phyloP scores from a whole-genome alignment of 2,888 invertebrate genomes.

The Microplitis deprimator region DNA sequence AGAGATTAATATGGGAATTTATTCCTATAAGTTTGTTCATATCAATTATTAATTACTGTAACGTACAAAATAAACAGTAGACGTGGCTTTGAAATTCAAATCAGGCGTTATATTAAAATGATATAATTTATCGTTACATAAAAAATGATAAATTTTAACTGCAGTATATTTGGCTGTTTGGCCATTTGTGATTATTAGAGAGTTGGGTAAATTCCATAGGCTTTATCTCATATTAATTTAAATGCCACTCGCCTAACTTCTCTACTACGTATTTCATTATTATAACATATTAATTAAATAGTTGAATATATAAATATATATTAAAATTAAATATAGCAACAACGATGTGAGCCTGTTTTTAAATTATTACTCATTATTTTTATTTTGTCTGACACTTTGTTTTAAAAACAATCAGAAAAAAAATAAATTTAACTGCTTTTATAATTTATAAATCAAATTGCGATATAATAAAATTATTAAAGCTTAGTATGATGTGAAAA shows the following conservation, averaged over 20 bases:
- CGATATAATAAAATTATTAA: not conserved
- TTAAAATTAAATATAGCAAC: constrained; percentile 50
- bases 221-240: constrained; percentile 53
- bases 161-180: constrained; percentile 43
- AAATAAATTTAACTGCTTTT: not conserved
- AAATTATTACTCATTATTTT: not conserved
- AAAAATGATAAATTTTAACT: constrained; percentile 21
- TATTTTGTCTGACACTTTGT: not conserved
- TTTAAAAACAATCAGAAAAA: not conserved
- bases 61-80: constrained; percentile 46
- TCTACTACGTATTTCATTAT: constrained; percentile 56
- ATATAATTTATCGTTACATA: constrained; percentile 51
- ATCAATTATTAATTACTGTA: too few relatives aligned
- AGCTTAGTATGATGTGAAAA: not conserved
- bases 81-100: constrained; percentile 60
- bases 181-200: constrained; percentile 65
- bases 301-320: constrained; percentile 49
- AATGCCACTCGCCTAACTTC: constrained; percentile 59
- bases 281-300: constrained; percentile 44
- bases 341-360: constrained; percentile 28
- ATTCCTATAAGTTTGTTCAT: too few relatives aligned
- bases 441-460: not conserved
- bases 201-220: constrained; percentile 62
- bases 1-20: too few relatives aligned
- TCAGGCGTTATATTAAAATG: constrained; percentile 53